Evolutionary conservation across 2,888 invertebrate genomes (phyloP), one percentile per base, ranked within the genome.

Genomic region (Eupsilia transversa): DNA sequence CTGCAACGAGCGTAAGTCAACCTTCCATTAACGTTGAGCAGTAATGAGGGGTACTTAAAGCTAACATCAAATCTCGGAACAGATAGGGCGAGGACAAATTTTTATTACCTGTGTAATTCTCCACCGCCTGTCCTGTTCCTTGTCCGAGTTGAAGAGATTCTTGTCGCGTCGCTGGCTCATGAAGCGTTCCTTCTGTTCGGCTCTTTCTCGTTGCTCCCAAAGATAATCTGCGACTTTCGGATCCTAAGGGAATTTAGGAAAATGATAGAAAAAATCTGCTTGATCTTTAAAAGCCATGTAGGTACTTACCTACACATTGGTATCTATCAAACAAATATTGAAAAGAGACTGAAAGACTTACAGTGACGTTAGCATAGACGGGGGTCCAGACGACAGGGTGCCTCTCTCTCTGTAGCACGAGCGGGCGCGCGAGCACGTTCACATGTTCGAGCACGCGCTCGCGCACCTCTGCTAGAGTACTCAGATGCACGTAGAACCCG

Each of bases 371-470:
- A 30, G 99, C 99, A 93, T 99, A 99, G 27, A 99, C 99, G 17
- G 99, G 99, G 0, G 99, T 99, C 99, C 99, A 99, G 12, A 99
- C 98, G n/a, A 98, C 98, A 10, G 99, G 99, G 93, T 99, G 98
- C 85, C 98, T 97, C 78, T 97, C 97, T 67, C 98, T 97, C 86
- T 98, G 98, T 84, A 99, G 96, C 23, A 99, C 99, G 94, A 99
- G 97, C 0, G 99, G 99, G 79, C 99, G 97, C 38, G 99, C 99
- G 97, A 99, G 98, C 54, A 99, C 99, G 74, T 99, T 99, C 88
- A 99, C 98, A 93, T 99, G 99, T 93, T 99, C 98, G 89, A 99
- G 96, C 2, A 98, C 99, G 96, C 99, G 98, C 96, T 99, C 99
- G 74, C 99, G 97, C 56, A 99, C 99, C 96, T 99, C 99, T 0